Conservation (phyloP, 2,888 invertebrate genomes). For the Portevinia maculata region DNA sequence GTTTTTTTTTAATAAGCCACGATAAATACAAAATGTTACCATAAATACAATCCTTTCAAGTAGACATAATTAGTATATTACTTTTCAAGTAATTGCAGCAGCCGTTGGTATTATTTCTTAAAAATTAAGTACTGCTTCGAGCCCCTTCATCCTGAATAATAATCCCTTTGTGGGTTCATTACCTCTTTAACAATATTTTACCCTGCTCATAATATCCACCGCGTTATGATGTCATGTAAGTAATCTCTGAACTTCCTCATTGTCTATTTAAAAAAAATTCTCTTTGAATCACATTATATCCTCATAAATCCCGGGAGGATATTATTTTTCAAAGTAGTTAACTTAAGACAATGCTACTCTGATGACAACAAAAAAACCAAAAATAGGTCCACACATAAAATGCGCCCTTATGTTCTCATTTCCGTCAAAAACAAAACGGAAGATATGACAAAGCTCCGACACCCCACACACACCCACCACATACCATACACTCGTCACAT, state of each 20-base stretch:
- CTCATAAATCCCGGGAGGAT: conserved; percentile 70
- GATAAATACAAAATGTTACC: too few relatives aligned
- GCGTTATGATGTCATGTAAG: neutral
- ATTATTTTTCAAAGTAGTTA: conserved; percentile 72
- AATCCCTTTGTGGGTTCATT: too few relatives aligned
- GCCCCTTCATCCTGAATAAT: too few relatives aligned
- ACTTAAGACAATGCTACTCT: conserved; percentile 68
- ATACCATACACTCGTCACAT: conserved; percentile 62
- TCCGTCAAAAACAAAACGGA: conserved; percentile 69
- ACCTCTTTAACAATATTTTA: too few relatives aligned
- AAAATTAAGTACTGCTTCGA: too few relatives aligned
- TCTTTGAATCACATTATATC: conserved; percentile 64
- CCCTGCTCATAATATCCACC: neutral
- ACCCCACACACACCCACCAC: neutral
- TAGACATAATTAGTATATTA: too few relatives aligned
- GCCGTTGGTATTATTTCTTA: too few relatives aligned
- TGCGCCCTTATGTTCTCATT: conserved; percentile 70
- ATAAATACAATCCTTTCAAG: too few relatives aligned
- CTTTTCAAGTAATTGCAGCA: too few relatives aligned
- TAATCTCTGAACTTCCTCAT: neutral
- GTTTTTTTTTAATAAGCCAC: too few relatives aligned
- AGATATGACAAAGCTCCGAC: conserved; percentile 41
- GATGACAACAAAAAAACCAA: conserved; percentile 40
- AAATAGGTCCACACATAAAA: conserved; percentile 55
- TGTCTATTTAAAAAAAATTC: conserved; percentile 34